Base-by-base conservation (phyloP, 2,113 vertebrate genomes). In the Fregetta grallaria region DNA sequence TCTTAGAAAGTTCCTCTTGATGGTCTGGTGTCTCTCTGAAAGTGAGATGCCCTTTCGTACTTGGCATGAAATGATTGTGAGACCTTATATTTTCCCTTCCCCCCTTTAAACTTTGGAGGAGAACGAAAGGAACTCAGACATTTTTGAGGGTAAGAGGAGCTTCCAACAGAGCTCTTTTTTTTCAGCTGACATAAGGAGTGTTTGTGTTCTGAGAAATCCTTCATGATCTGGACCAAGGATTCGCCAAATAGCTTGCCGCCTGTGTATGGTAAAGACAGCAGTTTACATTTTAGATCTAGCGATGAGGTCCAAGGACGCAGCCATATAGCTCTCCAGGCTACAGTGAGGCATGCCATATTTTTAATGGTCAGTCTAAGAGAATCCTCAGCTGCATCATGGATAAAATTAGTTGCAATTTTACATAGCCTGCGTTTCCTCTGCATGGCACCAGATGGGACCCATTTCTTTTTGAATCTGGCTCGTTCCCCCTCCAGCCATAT, bases 301-400 rank as follows among this genome's bases (percentile, higher is more conserved):
- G 9, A 58, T 8, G 90, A 95, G 38, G 68, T 79, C 94, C 94
- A 96, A 73, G 91, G 87, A 63, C 86, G 81, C 34, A 97, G 75
- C 94, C 94, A 94, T 10, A 96, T 15, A 79, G 94, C 88, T 87
- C 94, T 96, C 94, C 96, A 88, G 79, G 96, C 96, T 49, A 96
- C 84, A 62, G 80, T 88, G 68, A 97, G 96, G 53, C 93, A 96
- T 15, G 95, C 96, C 38, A 82, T 74, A 17, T 34, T 97, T 96
- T 97, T 96, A 88, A 96, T 2, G 8, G 96, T 95, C 87, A 97
- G 96, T 62, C 72, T 90, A 14, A 97, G 95, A 92, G 89, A 94
- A 88, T 97, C 95, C 84, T 97, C 94, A 87, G 96, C 96, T 96
- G 97, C 95, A 90, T 97, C 94, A 15, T 94, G 92, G 74, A 97